Evolutionary conservation across 2,888 invertebrate genomes (phyloP), one percentile per base, ranked within the genome.

Genomic region (Oscheius sp.): DNA sequence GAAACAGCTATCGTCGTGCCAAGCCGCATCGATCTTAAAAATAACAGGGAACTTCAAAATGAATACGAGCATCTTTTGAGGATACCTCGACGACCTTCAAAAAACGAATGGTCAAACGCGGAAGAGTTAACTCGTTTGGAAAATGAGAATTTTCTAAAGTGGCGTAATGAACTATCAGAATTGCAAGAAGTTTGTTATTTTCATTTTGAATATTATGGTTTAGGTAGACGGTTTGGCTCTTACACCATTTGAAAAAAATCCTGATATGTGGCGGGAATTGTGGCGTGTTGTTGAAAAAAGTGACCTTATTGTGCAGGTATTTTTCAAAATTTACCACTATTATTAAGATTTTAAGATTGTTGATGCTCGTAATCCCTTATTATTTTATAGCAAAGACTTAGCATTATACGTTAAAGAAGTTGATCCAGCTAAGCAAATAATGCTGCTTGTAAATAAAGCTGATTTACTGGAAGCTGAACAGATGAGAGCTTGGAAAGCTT

Each of bases 221-320:
- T 51, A 77, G 76, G 81, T 91, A 17, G 91, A 94, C 49, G 91
- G 91, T 0, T 89, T 96, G 2, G 89, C 93, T 0, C 88, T 98
- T 74, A 99, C 98, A 0, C 98, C 98, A 0, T 98, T 94, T 87
- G 98, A 99, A 86, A 92, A 94, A 84, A 99, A 98, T 88, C 87
- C 97, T 22, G 95, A 98, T 86, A 93, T 98, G 81, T 98, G 98
- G 98, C 90, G 95, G 54, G 98, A 99, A 86, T 87, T 99, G 33
- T 99, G 98, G 98, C 90, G 97, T 80, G 97, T 98, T 0, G 91
- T 98, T n/a, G 98, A 99, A 87, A 91, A 93, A 80, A 90, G 90
- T 85, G 87, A 87, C 56, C 62, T 86, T 30, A 68, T 86, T 26
- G 86, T 86, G 0, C 85, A 82, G 77, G 81, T 80, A 56, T 14